Evolutionary conservation across 1,140 invertebrate species (phyloP).

Genomic region (Papilio aristodemus): DNA sequence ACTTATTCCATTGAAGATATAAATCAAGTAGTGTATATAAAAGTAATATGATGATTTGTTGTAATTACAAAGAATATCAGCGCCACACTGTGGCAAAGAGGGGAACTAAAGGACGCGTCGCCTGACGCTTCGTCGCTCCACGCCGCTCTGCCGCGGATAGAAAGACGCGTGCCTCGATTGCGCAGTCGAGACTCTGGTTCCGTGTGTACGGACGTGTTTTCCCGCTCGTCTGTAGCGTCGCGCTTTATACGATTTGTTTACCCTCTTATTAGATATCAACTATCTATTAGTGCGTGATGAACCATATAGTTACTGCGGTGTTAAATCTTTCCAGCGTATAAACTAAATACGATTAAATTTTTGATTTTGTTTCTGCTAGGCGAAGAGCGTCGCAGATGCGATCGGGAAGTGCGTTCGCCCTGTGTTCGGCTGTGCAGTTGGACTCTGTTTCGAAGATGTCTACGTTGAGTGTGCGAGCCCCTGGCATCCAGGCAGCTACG

Average conservation of each 20-base stretch:
- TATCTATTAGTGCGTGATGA: conserved; percentile 70
- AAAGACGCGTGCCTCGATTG: conserved; percentile 31
- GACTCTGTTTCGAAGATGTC: conserved; percentile 70
- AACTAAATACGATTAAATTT: conserved; percentile 49
- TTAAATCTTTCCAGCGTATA: conserved; percentile 41
- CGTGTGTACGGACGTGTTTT: conserved; percentile 52
- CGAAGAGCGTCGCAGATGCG: conserved; percentile 65
- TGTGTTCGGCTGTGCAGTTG: conserved; percentile 54
- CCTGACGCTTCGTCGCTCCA: conserved; percentile 4
- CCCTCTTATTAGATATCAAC: conserved; percentile 52
- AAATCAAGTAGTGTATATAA: no score
- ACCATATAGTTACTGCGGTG: conserved; percentile 51
- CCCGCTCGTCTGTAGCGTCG: conserved; percentile 46
- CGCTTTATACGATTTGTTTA: conserved; percentile 68
- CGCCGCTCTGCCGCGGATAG: conserved; percentile 36
- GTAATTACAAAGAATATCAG: conserved; percentile 37
- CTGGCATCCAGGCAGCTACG: conserved; percentile 63
- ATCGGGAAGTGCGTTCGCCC: conserved; percentile 59
- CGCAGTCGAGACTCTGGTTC: conserved; percentile 52
- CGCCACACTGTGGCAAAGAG: conserved; percentile 61
- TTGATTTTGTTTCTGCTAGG: conserved; percentile 66
- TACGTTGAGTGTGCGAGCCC: conserved; percentile 72
- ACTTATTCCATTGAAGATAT: no score
- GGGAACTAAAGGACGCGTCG: conserved; percentile 46
- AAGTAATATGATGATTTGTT: no score